phyloP scores from a whole-genome alignment of 2,113 vertebrate genomes.

The Coptodon rendalli region DNA sequence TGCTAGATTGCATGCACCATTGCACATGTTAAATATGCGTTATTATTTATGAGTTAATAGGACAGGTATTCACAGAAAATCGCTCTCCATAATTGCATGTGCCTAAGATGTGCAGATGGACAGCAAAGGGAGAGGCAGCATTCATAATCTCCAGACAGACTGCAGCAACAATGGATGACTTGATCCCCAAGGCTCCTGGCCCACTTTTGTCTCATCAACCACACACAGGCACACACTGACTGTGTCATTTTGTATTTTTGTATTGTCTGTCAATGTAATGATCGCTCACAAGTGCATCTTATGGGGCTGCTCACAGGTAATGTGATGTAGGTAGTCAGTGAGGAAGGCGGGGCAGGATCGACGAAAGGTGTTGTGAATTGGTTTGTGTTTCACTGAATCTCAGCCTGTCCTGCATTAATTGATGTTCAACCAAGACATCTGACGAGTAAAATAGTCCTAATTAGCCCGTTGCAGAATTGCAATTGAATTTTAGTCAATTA shows the following conservation, averaged over 20 bases:
- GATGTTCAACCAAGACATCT: not conserved
- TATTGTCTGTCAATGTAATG: slow-evolving; percentile 33
- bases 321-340: not conserved
- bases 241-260: slow-evolving; percentile 15
- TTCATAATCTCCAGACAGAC: slow-evolving; percentile 42
- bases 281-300: slow-evolving; percentile 2
- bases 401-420: not conserved
- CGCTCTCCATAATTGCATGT: not conserved
- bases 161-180: slow-evolving; percentile 51
- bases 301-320: not conserved
- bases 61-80: not conserved
- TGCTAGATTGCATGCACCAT: not conserved
- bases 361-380: not conserved
- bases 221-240: not conserved
- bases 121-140: slow-evolving; percentile 4
- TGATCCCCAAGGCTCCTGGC: slow-evolving; percentile 61
- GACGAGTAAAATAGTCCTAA: slow-evolving; percentile 5
- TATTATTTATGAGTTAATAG: not conserved
- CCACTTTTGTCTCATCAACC: slow-evolving; percentile 51
- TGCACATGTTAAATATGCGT: not conserved
- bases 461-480: slow-evolving; percentile 6
- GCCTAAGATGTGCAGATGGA: slow-evolving; percentile 15
- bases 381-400: not conserved
- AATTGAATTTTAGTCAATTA: slow-evolving; percentile 48
- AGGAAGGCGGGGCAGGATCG: not conserved